phyloP scores from a whole-genome alignment of 2,888 invertebrate genomes.

The Apamea sordens region DNA sequence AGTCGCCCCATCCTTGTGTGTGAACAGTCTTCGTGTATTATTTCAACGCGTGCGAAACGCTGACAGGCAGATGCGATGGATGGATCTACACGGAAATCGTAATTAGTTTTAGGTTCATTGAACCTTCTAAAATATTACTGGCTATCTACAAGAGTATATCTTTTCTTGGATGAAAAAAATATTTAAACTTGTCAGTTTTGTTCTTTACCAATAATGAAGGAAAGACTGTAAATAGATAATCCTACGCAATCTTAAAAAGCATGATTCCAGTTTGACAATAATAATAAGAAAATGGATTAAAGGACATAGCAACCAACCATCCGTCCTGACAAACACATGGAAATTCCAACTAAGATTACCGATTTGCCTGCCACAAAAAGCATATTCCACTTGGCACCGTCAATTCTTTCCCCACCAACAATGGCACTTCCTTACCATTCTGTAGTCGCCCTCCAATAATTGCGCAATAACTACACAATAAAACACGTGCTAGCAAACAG shows the following conservation, averaged over 20 bases:
- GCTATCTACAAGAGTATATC: not conserved
- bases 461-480: slow-evolving; percentile 87
- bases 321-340: not conserved
- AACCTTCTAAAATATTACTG: slow-evolving; percentile 29
- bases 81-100: slow-evolving; percentile 46
- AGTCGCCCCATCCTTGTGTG: slow-evolving; percentile 2
- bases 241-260: not conserved
- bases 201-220: not conserved
- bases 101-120: slow-evolving; percentile 45
- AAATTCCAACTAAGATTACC: not conserved
- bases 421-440: slow-evolving; percentile 81
- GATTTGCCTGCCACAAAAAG: slow-evolving; percentile 46
- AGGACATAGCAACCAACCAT: not conserved
- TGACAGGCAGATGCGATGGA: slow-evolving; percentile 46
- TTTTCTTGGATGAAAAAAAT: not conserved
- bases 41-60: slow-evolving; percentile 35
- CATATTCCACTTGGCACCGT: slow-evolving; percentile 47
- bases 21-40: slow-evolving; percentile 39
- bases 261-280: not conserved
- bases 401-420: slow-evolving; percentile 67
- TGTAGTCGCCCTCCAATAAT: slow-evolving; percentile 79
- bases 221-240: not conserved
- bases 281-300: not conserved
- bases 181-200: not conserved
- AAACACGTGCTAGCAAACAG: slow-evolving; percentile 87